These are phyloP conservation scores for Tethea ocularis DNA, from an alignment of 2,888 invertebrate genomes.

Conservation along the genomic window DNA sequence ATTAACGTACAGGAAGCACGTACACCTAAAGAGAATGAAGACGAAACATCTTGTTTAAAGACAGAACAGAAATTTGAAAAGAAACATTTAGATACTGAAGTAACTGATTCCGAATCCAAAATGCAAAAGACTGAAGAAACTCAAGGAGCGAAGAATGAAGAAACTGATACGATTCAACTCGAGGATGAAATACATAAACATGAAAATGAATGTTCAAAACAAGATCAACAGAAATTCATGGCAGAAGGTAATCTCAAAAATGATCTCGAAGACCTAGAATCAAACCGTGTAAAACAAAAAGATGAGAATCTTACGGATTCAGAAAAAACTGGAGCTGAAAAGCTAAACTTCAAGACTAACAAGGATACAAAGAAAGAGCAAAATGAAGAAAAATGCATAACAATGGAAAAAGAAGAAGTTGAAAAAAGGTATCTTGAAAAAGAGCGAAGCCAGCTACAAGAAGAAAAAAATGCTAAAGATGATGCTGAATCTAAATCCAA, in stretches of 20 bases:
- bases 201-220: neutral
- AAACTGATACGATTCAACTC: neutral
- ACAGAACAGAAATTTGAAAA: conserved; percentile 3
- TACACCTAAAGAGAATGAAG: neutral
- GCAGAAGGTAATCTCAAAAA: neutral
- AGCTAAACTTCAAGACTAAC: neutral
- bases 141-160: neutral
- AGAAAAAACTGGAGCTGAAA: conserved; percentile 10
- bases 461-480: conserved; percentile 18
- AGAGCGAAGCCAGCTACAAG: conserved; percentile 10
- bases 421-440: conserved; percentile 19
- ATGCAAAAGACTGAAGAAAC: neutral
- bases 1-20: too few relatives aligned
- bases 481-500: conserved; percentile 19
- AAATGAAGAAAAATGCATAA: too few relatives aligned
- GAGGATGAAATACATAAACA: neutral
- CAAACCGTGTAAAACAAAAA: conserved; percentile 3
- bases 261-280: neutral
- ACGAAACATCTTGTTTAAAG: neutral
- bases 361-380: conserved; percentile 11
- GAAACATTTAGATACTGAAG: neutral
- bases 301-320: conserved; percentile 2
- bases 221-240: neutral
- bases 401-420: conserved; percentile 11
- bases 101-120: neutral